Conservation (phyloP, 2,888 invertebrate species). For the Tetragonisca angustula region DNA sequence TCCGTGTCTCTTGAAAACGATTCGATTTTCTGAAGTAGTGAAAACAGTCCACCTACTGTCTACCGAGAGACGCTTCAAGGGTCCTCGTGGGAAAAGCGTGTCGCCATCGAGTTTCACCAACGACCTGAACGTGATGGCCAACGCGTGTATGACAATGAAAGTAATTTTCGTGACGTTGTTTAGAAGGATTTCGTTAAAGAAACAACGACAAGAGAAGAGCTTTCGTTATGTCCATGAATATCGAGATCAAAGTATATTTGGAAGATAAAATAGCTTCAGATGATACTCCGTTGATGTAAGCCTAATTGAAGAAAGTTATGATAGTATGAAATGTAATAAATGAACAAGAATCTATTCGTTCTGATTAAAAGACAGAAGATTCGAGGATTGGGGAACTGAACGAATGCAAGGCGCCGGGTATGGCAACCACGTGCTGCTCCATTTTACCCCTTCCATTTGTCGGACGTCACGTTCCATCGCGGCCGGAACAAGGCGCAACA, state of each 20-base stretch:
- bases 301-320: neutral
- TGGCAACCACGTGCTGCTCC: slow-evolving; percentile 65
- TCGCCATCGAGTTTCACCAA: slow-evolving; percentile 8
- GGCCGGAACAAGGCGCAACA: slow-evolving; percentile 33
- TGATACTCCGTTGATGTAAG: too few relatives aligned
- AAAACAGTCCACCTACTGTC: slow-evolving; percentile 49
- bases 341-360: neutral
- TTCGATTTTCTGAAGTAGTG: slow-evolving; percentile 39
- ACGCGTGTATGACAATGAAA: neutral
- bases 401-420: slow-evolving; percentile 33
- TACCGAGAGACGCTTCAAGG: neutral
- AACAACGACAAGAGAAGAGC: too few relatives aligned
- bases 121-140: slow-evolving; percentile 30
- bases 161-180: neutral
- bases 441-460: slow-evolving; percentile 53
- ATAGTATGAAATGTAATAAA: neutral
- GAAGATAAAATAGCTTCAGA: too few relatives aligned
- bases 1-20: neutral
- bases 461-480: slow-evolving; percentile 35
- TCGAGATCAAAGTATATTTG: neutral
- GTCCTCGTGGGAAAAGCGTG: slow-evolving; percentile 32
- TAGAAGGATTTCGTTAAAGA: neutral
- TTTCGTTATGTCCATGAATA: neutral
- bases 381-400: neutral
- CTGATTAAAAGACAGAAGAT: neutral